A percentile compares a stretch with the other conserved stretches of the same genome.
phyloP scores from a whole-genome alignment of 1,140 invertebrate genomes.

The Lepidurus apus region DNA sequence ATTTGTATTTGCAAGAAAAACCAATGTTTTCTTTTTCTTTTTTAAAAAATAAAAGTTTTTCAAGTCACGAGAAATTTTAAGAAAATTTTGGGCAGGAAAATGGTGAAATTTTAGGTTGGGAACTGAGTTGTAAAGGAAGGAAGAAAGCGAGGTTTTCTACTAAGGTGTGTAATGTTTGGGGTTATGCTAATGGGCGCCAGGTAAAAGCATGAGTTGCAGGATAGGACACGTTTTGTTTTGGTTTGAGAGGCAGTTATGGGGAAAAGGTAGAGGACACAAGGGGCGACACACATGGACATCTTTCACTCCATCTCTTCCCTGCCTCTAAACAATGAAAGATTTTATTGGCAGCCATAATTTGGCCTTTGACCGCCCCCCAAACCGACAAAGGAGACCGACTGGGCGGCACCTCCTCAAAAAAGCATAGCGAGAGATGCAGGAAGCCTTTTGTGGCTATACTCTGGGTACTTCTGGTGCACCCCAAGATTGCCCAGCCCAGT shows the following conservation, averaged over 20 bases:
- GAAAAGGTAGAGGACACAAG: neutral
- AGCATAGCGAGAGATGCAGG: neutral
- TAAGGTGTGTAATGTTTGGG: constrained; percentile 18
- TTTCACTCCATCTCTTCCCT: neutral
- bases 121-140: neutral
- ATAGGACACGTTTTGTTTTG: neutral
- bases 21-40: too few relatives aligned
- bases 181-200: constrained; percentile 20
- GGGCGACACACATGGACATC: neutral
- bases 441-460: constrained; percentile 10
- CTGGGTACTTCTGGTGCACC: neutral
- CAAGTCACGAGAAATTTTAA: neutral
- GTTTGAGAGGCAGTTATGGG: neutral
- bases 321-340: constrained; percentile 23
- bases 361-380: constrained; percentile 33
- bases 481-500: neutral
- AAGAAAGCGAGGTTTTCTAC: neutral
- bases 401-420: constrained; percentile 27
- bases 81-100: neutral
- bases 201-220: constrained; percentile 21
- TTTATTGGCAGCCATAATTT: constrained; percentile 33
- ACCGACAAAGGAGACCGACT: constrained; percentile 34
- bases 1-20: too few relatives aligned
- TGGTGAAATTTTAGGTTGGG: neutral
- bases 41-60: neutral